Percentiles rank a stretch among this genome's conserved stretches.
phyloP scores from a whole-genome alignment of 2,888 invertebrate species.

The Slavum lentiscoides region DNA sequence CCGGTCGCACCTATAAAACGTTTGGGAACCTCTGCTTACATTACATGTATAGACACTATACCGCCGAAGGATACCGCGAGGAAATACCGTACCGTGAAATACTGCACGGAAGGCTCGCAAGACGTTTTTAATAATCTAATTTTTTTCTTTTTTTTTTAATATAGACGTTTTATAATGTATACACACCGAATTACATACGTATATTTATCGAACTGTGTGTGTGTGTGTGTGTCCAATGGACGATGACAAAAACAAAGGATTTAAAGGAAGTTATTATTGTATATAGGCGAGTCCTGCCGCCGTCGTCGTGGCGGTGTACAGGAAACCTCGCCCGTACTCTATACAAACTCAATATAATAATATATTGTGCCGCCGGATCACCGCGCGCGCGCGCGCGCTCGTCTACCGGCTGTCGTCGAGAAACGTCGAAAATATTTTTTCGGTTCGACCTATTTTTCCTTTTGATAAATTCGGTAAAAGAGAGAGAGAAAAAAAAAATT shows the following conservation, averaged over 20 bases:
- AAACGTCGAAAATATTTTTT: slow-evolving; percentile 26
- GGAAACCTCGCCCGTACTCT: slow-evolving; percentile 51
- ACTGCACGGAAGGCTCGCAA: slow-evolving; percentile 3
- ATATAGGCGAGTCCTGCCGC: slow-evolving; percentile 36
- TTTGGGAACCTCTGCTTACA: too few species aligned
- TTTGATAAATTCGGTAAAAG: slow-evolving; percentile 14
- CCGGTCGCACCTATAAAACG: too few species aligned
- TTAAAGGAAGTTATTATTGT: slow-evolving; percentile 38
- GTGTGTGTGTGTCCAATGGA: slow-evolving; percentile 30
- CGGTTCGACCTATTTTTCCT: slow-evolving; percentile 29
- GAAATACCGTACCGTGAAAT: background rate
- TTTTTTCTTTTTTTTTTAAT: slow-evolving; percentile 1
- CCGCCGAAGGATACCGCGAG: background rate
- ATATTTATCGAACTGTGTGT: slow-evolving; percentile 20
- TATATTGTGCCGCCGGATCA: slow-evolving; percentile 24
- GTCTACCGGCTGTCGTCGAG: slow-evolving; percentile 50
- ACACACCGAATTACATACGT: background rate
- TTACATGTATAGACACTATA: too few species aligned
- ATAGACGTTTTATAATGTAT: slow-evolving; percentile 16
- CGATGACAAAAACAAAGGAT: slow-evolving; percentile 52
- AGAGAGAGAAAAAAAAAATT: background rate
- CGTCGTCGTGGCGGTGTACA: slow-evolving; percentile 2
- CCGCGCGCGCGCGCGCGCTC: too few species aligned
- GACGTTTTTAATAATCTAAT: slow-evolving; percentile 35
- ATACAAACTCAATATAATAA: slow-evolving; percentile 41